Evolutionary conservation across 2,113 vertebrate genomes (phyloP).

Genomic region (Pipra filicauda): DNA sequence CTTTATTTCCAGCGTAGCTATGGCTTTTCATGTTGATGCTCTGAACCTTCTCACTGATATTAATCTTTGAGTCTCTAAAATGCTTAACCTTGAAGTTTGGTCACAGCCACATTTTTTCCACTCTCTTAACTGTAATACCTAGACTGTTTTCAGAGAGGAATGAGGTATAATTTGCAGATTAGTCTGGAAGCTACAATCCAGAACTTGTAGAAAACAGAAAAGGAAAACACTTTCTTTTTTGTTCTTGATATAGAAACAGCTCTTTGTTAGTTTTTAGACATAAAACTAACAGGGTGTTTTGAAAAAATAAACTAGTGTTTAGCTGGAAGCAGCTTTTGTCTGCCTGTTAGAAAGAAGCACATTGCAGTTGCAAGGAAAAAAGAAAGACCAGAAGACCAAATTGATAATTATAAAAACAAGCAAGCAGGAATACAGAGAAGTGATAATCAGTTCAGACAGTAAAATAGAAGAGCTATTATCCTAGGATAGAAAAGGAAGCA

Average conservation of each 20-base stretch:
- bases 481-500: background rate
- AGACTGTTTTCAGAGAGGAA: background rate
- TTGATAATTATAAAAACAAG: constrained; percentile 4
- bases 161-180: background rate
- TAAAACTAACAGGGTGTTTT: constrained; percentile 16
- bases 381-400: background rate
- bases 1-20: background rate
- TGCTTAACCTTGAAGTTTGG: background rate
- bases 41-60: background rate
- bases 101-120: background rate
- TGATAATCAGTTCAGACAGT: constrained; percentile 37
- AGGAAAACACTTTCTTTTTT: background rate
- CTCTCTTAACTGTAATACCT: background rate
- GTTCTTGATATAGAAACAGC: background rate
- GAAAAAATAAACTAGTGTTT: background rate
- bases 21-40: background rate
- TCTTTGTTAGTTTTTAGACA: background rate
- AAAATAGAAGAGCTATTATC: constrained; percentile 15
- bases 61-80: background rate
- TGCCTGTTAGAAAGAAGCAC: background rate
- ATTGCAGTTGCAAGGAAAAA: background rate
- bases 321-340: constrained; percentile 7
- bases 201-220: background rate
- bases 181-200: background rate
- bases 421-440: background rate